phyloP scores from a whole-genome alignment of 1,140 invertebrate genomes.

The Chlorops oryzae region DNA sequence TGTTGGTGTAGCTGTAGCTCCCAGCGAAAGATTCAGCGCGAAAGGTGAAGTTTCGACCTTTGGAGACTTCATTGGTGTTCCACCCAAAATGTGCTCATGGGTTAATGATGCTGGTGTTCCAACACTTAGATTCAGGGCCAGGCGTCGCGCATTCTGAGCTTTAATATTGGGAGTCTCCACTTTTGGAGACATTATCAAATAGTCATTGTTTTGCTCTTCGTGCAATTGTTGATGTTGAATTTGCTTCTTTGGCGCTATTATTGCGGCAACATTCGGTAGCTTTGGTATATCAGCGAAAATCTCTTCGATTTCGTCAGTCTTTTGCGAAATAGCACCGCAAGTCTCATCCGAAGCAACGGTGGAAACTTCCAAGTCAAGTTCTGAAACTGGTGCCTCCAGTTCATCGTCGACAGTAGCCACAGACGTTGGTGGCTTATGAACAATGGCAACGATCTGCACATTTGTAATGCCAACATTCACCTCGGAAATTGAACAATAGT shows the following conservation, averaged over 20 bases:
- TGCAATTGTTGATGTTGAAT: not conserved
- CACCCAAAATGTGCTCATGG: not conserved
- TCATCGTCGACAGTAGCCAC: conserved; percentile 14
- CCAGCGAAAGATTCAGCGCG: conserved; percentile 1
- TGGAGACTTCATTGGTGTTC: not conserved
- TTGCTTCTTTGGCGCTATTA: conserved; percentile 48
- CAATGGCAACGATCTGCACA: conserved; percentile 38
- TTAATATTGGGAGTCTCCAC: not conserved
- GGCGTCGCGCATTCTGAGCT: not conserved
- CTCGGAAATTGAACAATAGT: conserved; percentile 54
- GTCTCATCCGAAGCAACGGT: conserved; percentile 20
- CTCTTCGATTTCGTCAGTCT: conserved; percentile 44
- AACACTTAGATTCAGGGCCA: conserved; percentile 4
- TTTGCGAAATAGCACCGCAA: conserved; percentile 25
- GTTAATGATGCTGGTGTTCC: not conserved
- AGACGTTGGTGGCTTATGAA: conserved; percentile 36
- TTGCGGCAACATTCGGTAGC: conserved; percentile 53
- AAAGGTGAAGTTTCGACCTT: conserved; percentile 15
- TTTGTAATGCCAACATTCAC: conserved; percentile 38
- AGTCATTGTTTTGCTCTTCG: conserved; percentile 8
- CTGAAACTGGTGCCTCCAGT: conserved; percentile 16
- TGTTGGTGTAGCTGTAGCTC: conserved; percentile 5
- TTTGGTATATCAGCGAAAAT: conserved; percentile 52
- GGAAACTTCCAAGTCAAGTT: conserved; percentile 19
- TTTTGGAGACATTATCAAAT: conserved; percentile 30